phyloP scores from a whole-genome alignment of 2,888 invertebrate genomes.

The Agrilus cyanescens region DNA sequence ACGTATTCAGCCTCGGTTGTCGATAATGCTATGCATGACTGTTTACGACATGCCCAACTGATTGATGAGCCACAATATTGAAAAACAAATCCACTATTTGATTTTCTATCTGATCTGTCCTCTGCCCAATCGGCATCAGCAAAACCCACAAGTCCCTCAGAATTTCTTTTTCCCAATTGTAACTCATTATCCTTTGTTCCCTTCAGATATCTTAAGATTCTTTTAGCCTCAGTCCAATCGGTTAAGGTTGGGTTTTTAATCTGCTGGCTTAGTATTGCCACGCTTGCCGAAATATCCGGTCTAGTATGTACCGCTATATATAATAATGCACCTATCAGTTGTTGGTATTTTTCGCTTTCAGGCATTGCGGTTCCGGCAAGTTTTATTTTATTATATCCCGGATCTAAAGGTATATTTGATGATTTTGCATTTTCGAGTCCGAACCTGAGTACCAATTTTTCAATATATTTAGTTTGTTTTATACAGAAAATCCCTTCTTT shows the following conservation, averaged over 20 bases:
- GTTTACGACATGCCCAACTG: conserved; percentile 22
- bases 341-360: neutral
- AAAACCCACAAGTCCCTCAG: conserved; percentile 10
- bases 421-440: too few relatives aligned
- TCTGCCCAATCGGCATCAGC: conserved; percentile 28
- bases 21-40: conserved; percentile 18
- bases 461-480: too few relatives aligned
- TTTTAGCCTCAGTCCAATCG: conserved; percentile 22
- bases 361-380: too few relatives aligned
- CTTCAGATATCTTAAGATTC: conserved; percentile 20
- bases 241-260: conserved; percentile 17
- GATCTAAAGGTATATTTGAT: too few relatives aligned
- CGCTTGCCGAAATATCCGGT: conserved; percentile 20
- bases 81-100: conserved; percentile 23
- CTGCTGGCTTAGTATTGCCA: conserved; percentile 19
- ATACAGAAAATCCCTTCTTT: too few relatives aligned
- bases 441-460: too few relatives aligned
- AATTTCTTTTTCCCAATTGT: too few relatives aligned
- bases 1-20: conserved; percentile 21
- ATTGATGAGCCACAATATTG: conserved; percentile 14
- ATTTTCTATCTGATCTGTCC: conserved; percentile 20
- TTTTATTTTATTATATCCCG: too few relatives aligned
- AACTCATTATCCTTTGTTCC: too few relatives aligned
- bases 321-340: conserved; percentile 13
- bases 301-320: conserved; percentile 18